Percentiles rank a stretch among this genome's conserved stretches.
Conservation (phyloP, 2,113 vertebrate genomes). For the Petrocephalus zakoni region DNA sequence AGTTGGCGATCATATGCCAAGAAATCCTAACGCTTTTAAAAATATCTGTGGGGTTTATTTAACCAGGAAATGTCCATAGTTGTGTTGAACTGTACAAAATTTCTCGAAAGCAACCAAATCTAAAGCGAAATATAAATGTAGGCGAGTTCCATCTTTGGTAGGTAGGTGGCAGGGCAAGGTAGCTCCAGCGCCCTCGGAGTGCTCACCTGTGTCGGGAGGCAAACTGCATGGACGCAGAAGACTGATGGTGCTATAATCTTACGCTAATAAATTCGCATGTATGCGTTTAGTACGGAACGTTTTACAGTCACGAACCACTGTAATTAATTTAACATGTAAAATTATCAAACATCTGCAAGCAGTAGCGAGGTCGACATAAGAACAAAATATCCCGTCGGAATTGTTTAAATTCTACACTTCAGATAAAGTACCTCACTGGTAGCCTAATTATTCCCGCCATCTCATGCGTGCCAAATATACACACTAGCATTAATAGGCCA, state of each 20-base stretch:
- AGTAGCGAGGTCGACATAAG: neutral
- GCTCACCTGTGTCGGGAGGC: neutral
- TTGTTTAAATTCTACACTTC: neutral
- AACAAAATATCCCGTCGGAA: neutral
- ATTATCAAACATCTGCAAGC: neutral
- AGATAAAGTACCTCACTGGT: neutral
- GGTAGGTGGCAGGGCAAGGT: conserved; percentile 29
- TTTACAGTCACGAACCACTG: neutral
- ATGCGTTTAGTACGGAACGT: neutral
- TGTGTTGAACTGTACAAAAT: neutral
- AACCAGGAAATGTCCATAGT: neutral
- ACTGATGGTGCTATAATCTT: neutral
- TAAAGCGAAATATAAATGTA: neutral
- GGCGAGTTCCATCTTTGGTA: conserved; percentile 28
- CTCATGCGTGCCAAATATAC: neutral
- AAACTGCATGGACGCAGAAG: neutral
- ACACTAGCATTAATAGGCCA: neutral
- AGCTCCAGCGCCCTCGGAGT: neutral
- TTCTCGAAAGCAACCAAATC: neutral
- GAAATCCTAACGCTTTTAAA: neutral
- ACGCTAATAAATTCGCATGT: neutral
- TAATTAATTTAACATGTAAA: neutral
- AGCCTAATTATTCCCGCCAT: neutral
- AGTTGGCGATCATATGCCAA: neutral
- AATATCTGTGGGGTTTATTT: neutral